phyloP scores from a whole-genome alignment of 2,797 vertebrate species.

The Ataeniobius toweri region DNA sequence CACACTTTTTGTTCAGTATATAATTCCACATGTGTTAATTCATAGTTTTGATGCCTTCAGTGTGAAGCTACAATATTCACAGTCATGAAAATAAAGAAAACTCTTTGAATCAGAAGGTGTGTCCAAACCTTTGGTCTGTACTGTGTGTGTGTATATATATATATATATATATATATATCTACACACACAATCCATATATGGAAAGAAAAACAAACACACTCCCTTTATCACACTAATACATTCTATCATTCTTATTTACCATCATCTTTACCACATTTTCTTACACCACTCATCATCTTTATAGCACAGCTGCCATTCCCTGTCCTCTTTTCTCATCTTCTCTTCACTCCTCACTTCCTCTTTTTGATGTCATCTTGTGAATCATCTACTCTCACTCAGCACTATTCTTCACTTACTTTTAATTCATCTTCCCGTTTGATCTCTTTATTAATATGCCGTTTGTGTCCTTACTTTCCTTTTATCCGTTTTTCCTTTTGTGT shows the following conservation, averaged over 20 bases:
- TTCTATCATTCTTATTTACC: not conserved
- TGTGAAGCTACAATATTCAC: no score
- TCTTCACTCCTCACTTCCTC: constrained; percentile 21
- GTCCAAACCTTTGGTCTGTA: no score
- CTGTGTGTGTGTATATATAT: no score
- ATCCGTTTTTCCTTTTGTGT: not conserved
- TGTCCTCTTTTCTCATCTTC: constrained; percentile 9
- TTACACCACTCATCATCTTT: not conserved
- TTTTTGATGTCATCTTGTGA: constrained; percentile 24
- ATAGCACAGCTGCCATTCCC: not conserved
- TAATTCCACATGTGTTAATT: no score
- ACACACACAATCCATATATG: not conserved
- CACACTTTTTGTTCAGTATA: no score
- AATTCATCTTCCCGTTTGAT: constrained; percentile 51
- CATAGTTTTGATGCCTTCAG: no score
- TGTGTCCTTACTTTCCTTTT: constrained; percentile 10
- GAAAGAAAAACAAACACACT: not conserved
- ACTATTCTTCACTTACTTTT: constrained; percentile 24
- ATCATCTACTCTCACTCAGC: constrained; percentile 21
- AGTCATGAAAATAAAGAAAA: no score
- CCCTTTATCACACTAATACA: not conserved
- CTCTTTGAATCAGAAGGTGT: no score
- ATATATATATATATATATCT: not conserved
- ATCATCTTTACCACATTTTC: not conserved
- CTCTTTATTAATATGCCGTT: constrained; percentile 51